These are phyloP conservation scores for Hemistola chrysoprasaria DNA, from an alignment of 2,888 invertebrate genomes.

Conservation along the genomic window DNA sequence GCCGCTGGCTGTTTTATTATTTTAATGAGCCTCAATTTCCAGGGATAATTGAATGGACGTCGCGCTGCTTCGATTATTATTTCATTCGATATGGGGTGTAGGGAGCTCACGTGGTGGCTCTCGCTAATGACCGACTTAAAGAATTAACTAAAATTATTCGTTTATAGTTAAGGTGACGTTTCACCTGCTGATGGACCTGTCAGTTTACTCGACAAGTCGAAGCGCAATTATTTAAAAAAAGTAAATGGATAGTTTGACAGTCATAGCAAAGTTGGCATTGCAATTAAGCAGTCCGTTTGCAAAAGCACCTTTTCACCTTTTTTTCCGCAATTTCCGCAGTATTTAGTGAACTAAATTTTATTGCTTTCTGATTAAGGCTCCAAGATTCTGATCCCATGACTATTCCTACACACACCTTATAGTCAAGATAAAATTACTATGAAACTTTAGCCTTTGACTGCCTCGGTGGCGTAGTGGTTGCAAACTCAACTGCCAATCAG, in stretches of 20 bases:
- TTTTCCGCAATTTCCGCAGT: not conserved
- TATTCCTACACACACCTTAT: no score
- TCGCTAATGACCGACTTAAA: slow-evolving; percentile 8
- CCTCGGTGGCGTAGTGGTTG: no score
- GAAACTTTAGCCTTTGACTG: no score
- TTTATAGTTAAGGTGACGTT: slow-evolving; percentile 2
- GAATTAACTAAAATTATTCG: slow-evolving; percentile 4
- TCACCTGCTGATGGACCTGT: slow-evolving; percentile 20
- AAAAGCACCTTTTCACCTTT: slow-evolving; percentile 12
- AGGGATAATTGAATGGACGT: slow-evolving; percentile 77
- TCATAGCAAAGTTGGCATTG: slow-evolving; percentile 6
- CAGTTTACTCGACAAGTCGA: no score
- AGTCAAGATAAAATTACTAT: no score
- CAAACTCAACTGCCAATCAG: no score
- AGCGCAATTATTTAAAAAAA: slow-evolving; percentile 17
- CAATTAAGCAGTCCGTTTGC: slow-evolving; percentile 9
- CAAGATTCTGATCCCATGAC: no score
- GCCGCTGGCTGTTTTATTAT: slow-evolving; percentile 79
- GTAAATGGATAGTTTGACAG: slow-evolving; percentile 13
- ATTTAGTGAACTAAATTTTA: no score
- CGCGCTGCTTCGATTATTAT: slow-evolving; percentile 67
- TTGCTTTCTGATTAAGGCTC: no score
- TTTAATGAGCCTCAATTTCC: slow-evolving; percentile 81
- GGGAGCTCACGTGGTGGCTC: slow-evolving; percentile 32
- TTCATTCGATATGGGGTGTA: slow-evolving; percentile 55